These are phyloP conservation scores for Halcyon smyrnensis DNA, from an alignment of 2,797 vertebrate species.

Conservation along the genomic window DNA sequence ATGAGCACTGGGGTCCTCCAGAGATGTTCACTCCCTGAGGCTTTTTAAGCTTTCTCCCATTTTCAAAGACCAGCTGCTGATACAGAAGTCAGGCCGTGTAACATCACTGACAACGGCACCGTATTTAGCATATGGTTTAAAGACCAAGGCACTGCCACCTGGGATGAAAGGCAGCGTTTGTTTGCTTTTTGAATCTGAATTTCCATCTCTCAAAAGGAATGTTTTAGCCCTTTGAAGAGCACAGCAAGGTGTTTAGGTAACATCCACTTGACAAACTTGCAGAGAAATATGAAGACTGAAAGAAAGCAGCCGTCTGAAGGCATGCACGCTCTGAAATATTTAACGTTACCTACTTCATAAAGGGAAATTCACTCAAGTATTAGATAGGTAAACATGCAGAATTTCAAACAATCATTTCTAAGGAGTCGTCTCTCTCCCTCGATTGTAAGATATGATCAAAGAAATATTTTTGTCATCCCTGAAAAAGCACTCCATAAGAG, in stretches of 20 bases:
- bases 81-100: background rate
- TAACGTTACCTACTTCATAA: background rate
- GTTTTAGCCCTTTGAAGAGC: background rate
- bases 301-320: background rate
- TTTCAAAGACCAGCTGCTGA: conserved; percentile 17
- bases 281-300: background rate
- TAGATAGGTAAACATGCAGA: background rate
- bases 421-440: background rate
- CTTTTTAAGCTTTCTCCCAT: background rate
- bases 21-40: conserved; percentile 15
- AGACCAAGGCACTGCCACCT: conserved; percentile 2
- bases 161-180: conserved; percentile 19
- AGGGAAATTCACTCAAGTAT: background rate
- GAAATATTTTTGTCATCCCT: background rate
- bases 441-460: background rate
- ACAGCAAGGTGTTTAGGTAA: background rate
- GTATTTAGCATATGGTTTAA: background rate
- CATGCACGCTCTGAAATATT: background rate
- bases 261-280: background rate
- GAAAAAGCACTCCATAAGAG: background rate
- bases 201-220: background rate
- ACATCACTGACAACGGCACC: conserved; percentile 16
- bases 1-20: background rate
- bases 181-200: conserved; percentile 2
- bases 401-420: background rate